phyloP scores from a whole-genome alignment of 2,888 invertebrate species.

The Dilophus febrilis region DNA sequence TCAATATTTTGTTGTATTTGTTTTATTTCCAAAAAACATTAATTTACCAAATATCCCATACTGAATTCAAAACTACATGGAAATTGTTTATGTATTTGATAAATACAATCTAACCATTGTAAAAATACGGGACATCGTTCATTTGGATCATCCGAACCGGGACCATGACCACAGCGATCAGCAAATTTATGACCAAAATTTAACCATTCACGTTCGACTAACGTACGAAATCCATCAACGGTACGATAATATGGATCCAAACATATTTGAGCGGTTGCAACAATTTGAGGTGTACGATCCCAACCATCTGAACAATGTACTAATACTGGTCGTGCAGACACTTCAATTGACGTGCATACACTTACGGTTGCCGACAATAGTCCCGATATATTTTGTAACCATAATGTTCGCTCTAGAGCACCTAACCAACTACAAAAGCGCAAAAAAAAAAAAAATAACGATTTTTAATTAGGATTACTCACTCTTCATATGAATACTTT shows the following conservation, averaged over 20 bases:
- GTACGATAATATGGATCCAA: constrained; percentile 92
- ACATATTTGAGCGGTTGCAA: constrained; percentile 78
- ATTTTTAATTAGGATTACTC: constrained; percentile 1
- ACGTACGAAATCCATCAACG: constrained; percentile 76
- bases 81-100: constrained; percentile 77
- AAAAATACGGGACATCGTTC: constrained; percentile 95
- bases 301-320: constrained; percentile 98
- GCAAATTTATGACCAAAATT: constrained; percentile 98
- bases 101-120: constrained; percentile 94
- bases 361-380: constrained; percentile 65
- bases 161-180: constrained; percentile 76
- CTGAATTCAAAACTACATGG: constrained; percentile 94
- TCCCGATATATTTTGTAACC: constrained; percentile 80
- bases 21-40: neutral
- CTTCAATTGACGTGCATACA: constrained; percentile 63
- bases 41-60: constrained; percentile 67
- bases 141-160: constrained; percentile 72
- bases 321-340: constrained; percentile 72
- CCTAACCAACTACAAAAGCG: constrained; percentile 71
- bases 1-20: neutral
- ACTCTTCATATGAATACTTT: too few species aligned
- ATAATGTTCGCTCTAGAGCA: constrained; percentile 72
- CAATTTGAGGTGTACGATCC: constrained; percentile 97
- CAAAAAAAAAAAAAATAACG: constrained; percentile 5
- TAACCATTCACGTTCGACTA: constrained; percentile 93